Conservation (phyloP, 2,797 vertebrate species). For the Lacerta agilis region DNA sequence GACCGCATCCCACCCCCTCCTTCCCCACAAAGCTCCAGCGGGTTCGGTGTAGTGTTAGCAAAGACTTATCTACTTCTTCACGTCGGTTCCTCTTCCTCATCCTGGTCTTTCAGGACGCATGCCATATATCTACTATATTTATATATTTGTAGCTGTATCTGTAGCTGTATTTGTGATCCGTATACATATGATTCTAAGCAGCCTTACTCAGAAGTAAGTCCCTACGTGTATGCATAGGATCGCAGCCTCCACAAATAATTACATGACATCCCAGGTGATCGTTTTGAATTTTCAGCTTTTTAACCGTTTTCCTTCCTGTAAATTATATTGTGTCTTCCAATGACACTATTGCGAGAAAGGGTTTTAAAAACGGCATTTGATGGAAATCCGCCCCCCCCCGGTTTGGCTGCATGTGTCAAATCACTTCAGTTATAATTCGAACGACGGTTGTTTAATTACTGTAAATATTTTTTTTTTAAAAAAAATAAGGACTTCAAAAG, state of each 20-base stretch:
- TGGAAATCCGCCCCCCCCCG: no score
- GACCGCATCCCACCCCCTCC: neutral
- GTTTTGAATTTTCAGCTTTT: neutral
- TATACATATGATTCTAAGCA: neutral
- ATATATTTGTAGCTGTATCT: no score
- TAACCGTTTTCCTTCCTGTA: neutral
- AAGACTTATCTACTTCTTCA: neutral
- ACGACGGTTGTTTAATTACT: neutral
- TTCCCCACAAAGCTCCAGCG: neutral
- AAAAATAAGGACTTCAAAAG: no score
- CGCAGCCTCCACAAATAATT: neutral
- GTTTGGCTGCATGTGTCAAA: neutral
- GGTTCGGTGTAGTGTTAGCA: neutral
- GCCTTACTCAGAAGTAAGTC: neutral
- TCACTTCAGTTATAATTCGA: neutral
- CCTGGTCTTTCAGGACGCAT: neutral
- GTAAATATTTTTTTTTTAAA: no score
- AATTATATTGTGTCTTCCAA: neutral
- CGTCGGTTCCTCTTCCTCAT: neutral
- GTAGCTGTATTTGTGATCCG: no score
- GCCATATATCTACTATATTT: no score
- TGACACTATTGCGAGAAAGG: neutral
- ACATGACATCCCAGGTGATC: neutral
- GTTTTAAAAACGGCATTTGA: neutral
- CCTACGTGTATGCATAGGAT: neutral